Base-by-base conservation (phyloP, 2,113 vertebrate genomes). In the Pseudopipra pipra region DNA sequence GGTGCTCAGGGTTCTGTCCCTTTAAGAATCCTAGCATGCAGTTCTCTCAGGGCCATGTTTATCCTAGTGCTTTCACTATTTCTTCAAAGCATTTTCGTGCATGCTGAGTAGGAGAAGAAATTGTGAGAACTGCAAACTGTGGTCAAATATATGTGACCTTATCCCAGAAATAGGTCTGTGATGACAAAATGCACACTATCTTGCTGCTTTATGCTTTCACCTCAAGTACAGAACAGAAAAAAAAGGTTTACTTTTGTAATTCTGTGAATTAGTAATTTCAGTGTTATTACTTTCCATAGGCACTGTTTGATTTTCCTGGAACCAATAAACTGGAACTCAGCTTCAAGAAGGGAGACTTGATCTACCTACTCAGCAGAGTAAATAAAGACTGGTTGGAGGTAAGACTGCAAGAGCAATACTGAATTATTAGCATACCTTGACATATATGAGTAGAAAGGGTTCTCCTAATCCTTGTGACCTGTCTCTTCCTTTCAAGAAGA, bases 371-470 rank as follows among this genome's bases (percentile, higher is more conserved):
- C 95, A 98, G 98, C 90, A 98, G 97, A 97, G 97, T 99, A 96
- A 99, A 99, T 96, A 98, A 98, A 63, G 99, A 99, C 96, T 99
- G 99, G 99, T 97, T 99, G 95, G 99, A 99, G 99, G 99, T 99
- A 97, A 98, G 98, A 33, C 51, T 75, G 67, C 31, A 30, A 5
- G 23, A 82, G 35, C 2, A 6, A 28, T n/a, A 33, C 33, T 75
- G 70, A 86, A 37, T 92, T 87, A 82, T 78, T 68, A 65, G 49
- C 37, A 68, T 78, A 56, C 31, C 61, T 89, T 49, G 52, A 89
- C 75, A 88, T 66, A 87, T 7, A 46, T 24, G 73, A 68, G 13
- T n/a, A 61, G 89, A 82, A 92, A 85, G 37, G 43, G 33, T 27
- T 87, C 6, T 59, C 17, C 39, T 81, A 25, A 20, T 78, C 72